A percentile compares a stretch with the other conserved stretches of the same genome.
phyloP scores from a whole-genome alignment of 2,888 invertebrate genomes.

The Pammene fasciana region DNA sequence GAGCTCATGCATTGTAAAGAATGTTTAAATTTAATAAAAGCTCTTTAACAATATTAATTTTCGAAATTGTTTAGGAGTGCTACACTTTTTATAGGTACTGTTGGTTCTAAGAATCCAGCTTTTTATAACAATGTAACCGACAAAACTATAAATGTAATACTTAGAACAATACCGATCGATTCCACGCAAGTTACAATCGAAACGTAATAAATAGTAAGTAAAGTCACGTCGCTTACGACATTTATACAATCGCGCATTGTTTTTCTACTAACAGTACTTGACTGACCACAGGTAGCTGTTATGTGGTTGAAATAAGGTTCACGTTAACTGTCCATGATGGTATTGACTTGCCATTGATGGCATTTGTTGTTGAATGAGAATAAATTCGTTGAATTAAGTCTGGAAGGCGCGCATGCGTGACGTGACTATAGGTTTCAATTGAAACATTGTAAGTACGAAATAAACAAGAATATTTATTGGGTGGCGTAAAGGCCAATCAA shows the following conservation, averaged over 20 bases:
- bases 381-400: neutral
- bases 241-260: neutral
- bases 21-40: too few relatives aligned
- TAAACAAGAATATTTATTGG: too few relatives aligned
- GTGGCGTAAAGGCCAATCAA: too few relatives aligned
- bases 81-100: neutral
- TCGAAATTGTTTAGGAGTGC: neutral
- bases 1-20: too few relatives aligned
- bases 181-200: neutral
- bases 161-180: conserved; percentile 16
- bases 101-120: conserved; percentile 6
- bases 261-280: neutral
- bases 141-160: conserved; percentile 20
- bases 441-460: too few relatives aligned
- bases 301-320: neutral
- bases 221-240: neutral
- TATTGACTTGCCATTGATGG: conserved; percentile 6
- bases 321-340: too few relatives aligned
- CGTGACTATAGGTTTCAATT: neutral
- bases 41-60: neutral
- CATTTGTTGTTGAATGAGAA: neutral
- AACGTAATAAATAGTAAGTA: neutral
- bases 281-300: neutral
- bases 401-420: neutral
- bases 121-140: conserved; percentile 7